Percentiles rank a stretch among this genome's conserved stretches.
Conservation (phyloP, 2,797 vertebrate genomes). For the Discoglossus pictus region DNA sequence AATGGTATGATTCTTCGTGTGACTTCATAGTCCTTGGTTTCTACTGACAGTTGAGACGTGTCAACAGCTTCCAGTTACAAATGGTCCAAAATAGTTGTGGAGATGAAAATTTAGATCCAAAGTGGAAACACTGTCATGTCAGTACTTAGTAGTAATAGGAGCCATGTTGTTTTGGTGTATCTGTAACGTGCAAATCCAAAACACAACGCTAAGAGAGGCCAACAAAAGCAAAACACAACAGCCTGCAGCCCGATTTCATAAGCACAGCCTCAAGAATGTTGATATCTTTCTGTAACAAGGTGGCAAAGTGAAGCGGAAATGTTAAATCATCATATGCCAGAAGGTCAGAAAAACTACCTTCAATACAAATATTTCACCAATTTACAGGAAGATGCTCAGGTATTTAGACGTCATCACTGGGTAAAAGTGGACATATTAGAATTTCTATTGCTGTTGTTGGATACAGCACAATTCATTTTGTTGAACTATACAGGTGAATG, state of each 20-base stretch:
- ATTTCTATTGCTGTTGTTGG: too few relatives aligned
- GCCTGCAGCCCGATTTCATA: conserved; percentile 25
- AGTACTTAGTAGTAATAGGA: conserved; percentile 42
- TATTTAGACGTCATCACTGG: too few relatives aligned
- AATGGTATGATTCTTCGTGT: conserved; percentile 34
- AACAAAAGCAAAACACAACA: conserved; percentile 26
- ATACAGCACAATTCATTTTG: too few relatives aligned
- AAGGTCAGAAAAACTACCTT: background rate
- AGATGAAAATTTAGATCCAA: conserved; percentile 54
- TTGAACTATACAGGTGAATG: too few relatives aligned
- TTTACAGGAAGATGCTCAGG: too few relatives aligned
- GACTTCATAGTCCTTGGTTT: conserved; percentile 47
- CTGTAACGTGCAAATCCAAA: conserved; percentile 28
- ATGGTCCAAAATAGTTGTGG: conserved; percentile 60
- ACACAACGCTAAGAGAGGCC: conserved; percentile 21
- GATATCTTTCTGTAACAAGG: conserved; percentile 39
- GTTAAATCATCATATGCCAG: conserved; percentile 36
- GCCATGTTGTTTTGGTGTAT: conserved; percentile 25
- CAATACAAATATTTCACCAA: too few relatives aligned
- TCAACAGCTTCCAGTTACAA: conserved; percentile 54
- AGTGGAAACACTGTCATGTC: conserved; percentile 54
- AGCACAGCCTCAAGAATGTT: conserved; percentile 30
- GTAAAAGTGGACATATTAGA: too few relatives aligned
- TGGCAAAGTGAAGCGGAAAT: conserved; percentile 38
- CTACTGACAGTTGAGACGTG: conserved; percentile 55